Percentiles rank a stretch among this genome's conserved stretches.
phyloP scores from a whole-genome alignment of 2,113 vertebrate genomes.

The Albula goreensis region DNA sequence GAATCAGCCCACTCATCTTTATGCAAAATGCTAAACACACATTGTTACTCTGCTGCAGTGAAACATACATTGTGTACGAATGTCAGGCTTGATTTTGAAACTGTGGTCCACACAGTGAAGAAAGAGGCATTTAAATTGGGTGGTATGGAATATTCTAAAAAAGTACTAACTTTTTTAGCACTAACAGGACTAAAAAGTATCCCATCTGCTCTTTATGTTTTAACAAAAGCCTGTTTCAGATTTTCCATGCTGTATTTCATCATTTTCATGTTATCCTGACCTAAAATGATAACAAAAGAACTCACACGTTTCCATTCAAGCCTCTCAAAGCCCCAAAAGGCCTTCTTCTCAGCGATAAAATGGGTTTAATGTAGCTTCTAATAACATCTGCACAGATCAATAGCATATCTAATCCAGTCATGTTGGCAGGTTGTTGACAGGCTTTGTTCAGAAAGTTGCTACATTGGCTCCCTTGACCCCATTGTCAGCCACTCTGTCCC shows the following conservation, averaged over 20 bases:
- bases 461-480: not conserved
- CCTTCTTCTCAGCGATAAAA: not conserved
- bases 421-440: not conserved
- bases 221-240: not conserved
- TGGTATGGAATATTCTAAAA: too few species aligned
- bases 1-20: too few species aligned
- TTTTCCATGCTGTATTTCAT: not conserved
- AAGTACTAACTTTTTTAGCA: too few species aligned
- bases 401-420: not conserved
- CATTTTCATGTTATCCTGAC: not conserved
- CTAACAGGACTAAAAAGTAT: too few species aligned
- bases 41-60: too few species aligned
- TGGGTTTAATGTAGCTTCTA: slow-evolving; percentile 1
- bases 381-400: slow-evolving; percentile 8
- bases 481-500: not conserved
- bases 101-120: too few species aligned
- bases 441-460: not conserved
- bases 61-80: too few species aligned
- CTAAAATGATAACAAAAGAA: not conserved
- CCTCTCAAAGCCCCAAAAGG: not conserved
- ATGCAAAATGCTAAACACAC: too few species aligned
- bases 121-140: too few species aligned
- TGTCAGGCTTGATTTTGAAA: too few species aligned
- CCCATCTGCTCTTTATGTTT: not conserved
- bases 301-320: not conserved